Percentiles rank a stretch among this genome's conserved stretches.
These are phyloP conservation scores for Drosophila sp. DNA, from an alignment of 1,140 invertebrate genomes.

Conservation along the genomic window DNA sequence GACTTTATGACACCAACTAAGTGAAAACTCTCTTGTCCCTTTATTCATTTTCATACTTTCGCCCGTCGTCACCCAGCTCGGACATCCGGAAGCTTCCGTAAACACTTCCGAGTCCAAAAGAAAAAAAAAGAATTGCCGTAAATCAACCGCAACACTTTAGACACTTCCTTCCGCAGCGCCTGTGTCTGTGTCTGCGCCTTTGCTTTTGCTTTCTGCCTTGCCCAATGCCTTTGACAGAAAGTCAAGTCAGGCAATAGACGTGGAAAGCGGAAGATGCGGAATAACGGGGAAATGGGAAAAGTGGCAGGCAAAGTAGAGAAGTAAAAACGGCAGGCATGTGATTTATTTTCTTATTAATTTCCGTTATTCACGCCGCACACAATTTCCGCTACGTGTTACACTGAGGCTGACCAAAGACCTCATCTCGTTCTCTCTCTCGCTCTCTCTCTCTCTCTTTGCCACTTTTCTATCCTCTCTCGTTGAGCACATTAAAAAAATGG, in stretches of 20 bases:
- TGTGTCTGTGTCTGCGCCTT: constrained; percentile 7
- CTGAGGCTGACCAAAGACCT: constrained; percentile 38
- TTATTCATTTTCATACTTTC: constrained; percentile 21
- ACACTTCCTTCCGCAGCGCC: constrained; percentile 55
- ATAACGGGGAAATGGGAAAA: not conserved
- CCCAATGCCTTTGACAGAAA: constrained; percentile 42
- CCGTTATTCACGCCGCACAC: constrained; percentile 64
- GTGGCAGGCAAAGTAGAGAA: constrained; percentile 13
- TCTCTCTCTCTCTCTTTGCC: not conserved
- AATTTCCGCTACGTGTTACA: constrained; percentile 57
- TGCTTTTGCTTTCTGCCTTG: constrained; percentile 14
- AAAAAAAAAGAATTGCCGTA: constrained; percentile 47
- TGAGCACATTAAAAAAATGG: not conserved
- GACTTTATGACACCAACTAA: constrained; percentile 35
- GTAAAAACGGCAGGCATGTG: constrained; percentile 53
- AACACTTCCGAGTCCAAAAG: constrained; percentile 42
- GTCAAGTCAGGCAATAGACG: constrained; percentile 22
- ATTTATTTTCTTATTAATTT: constrained; percentile 75
- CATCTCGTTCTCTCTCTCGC: not conserved
- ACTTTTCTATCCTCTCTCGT: not conserved
- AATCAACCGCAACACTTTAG: constrained; percentile 62
- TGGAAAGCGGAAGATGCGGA: constrained; percentile 6
- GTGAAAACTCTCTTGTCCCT: constrained; percentile 26
- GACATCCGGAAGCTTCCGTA: constrained; percentile 49
- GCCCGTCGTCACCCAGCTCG: constrained; percentile 22